Base-by-base conservation (phyloP, 2,888 invertebrate genomes). In the Mimachlamys varia region DNA sequence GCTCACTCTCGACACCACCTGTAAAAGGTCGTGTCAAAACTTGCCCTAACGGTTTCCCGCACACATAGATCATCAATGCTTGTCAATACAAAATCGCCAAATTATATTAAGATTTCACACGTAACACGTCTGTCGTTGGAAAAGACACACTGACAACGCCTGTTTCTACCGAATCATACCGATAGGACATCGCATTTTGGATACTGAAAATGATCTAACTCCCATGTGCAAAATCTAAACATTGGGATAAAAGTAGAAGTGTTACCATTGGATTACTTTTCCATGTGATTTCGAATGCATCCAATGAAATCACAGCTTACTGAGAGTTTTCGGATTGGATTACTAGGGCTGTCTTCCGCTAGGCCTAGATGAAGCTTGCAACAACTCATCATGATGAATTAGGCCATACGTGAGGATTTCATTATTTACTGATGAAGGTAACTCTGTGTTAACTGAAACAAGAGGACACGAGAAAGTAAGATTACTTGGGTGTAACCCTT, bases 261-360 rank as follows among this genome's bases (percentile, higher is more conserved):
- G 3, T 53, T 92, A 76, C 91, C 89, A 93, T 93, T 93, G 93
- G 93, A 88, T 89, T n/a, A 76, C 50, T 90, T 50, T 58, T 38
- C 89, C 49, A 87, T 53, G 88, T 76, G 87, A 49, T 89, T 88
- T 87, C 33, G 87, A 50, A 27, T 12, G 58, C 19, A 91, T 88
- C 93, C 93, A 93, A 93, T 93, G 91, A 90, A 89, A 91, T 19
- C 38, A 22, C 15, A n/a, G 58, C 88, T 93, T 92, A 89, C 50
- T 88, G 27, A 50, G 76, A 55, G 87, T 38, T 88, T 90, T 91
- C 87, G 91, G 91, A 37, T 88, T n/a, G 53, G 88, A 88, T 88
- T 53, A 53, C 88, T 55, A 88, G 55, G 88, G 88, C 88, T 53
- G 27, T 44, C 44, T 76, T 44, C 50, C 49, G 76, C 89, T 89